Percentiles rank a stretch among this genome's conserved stretches.
phyloP scores from a whole-genome alignment of 2,113 vertebrate species.

The Salvator merianae region DNA sequence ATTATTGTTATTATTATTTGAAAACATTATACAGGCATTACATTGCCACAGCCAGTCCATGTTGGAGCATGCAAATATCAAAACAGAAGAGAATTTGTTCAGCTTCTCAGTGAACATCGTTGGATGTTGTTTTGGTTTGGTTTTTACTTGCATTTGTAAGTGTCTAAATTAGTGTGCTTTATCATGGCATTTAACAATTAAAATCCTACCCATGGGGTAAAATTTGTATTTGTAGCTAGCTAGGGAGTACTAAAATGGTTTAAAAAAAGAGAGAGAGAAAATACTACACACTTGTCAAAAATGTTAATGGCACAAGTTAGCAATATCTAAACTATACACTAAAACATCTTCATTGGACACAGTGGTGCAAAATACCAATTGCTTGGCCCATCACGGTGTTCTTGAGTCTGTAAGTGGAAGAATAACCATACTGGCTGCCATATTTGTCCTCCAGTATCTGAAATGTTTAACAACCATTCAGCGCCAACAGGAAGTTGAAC shows the following conservation, averaged over 20 bases:
- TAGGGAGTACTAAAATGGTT: slow-evolving; percentile 74
- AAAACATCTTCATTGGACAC: slow-evolving; percentile 76
- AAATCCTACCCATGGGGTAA: slow-evolving; percentile 88
- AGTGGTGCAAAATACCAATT: slow-evolving; percentile 72
- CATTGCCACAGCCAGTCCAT: slow-evolving; percentile 87
- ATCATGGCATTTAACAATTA: slow-evolving; percentile 78
- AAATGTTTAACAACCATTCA: slow-evolving; percentile 53
- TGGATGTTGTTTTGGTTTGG: slow-evolving; percentile 70
- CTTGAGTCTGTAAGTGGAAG: slow-evolving; percentile 54
- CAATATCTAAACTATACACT: slow-evolving; percentile 83
- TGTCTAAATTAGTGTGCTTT: slow-evolving; percentile 80
- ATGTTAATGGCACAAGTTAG: slow-evolving; percentile 87
- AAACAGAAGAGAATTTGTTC: slow-evolving; percentile 75
- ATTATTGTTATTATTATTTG: slow-evolving; percentile 74
- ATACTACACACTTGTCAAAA: slow-evolving; percentile 78
- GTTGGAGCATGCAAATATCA: slow-evolving; percentile 87
- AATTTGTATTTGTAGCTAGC: slow-evolving; percentile 78
- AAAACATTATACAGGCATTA: slow-evolving; percentile 89
- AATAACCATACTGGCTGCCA: slow-evolving; percentile 54
- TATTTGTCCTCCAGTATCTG: slow-evolving; percentile 51
- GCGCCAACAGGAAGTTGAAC: slow-evolving; percentile 29
- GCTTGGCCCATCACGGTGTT: slow-evolving; percentile 62
- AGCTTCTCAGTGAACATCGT: slow-evolving; percentile 64
- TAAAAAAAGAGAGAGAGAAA: slow-evolving; percentile 60
- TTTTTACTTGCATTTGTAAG: slow-evolving; percentile 69